Conservation (phyloP, 2,888 invertebrate species). For the Lasioglossum morio region DNA sequence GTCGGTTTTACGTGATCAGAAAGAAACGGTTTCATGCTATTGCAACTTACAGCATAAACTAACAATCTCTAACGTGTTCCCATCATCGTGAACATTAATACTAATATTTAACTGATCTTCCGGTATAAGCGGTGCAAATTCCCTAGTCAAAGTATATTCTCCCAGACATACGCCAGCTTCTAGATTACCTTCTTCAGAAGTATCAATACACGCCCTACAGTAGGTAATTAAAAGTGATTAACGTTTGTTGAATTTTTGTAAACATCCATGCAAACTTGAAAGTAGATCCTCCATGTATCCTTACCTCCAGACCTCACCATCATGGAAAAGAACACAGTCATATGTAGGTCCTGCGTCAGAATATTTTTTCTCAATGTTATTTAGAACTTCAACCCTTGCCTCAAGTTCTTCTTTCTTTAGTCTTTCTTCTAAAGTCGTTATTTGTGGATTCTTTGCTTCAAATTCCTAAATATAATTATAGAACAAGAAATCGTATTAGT, state of each 20-base stretch:
- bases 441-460: slow-evolving; percentile 88
- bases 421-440: slow-evolving; percentile 90
- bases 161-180: slow-evolving; percentile 91
- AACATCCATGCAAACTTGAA: not conserved
- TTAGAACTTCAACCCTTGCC: slow-evolving; percentile 93
- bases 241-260: not conserved
- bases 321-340: slow-evolving; percentile 97
- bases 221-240: slow-evolving; percentile 40
- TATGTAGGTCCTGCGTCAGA: slow-evolving; percentile 94
- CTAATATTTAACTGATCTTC: slow-evolving; percentile 94
- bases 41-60: slow-evolving; percentile 95
- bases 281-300: slow-evolving; percentile 48
- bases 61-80: slow-evolving; percentile 96
- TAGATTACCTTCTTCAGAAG: slow-evolving; percentile 92
- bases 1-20: slow-evolving; percentile 2
- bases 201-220: slow-evolving; percentile 92
- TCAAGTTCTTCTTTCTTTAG: slow-evolving; percentile 95
- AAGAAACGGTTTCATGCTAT: not conserved
- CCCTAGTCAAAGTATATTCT: slow-evolving; percentile 92
- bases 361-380: slow-evolving; percentile 94
- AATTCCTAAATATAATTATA: slow-evolving; percentile 85
- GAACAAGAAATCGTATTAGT: slow-evolving; percentile 9
- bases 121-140: slow-evolving; percentile 91
- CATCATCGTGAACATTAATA: slow-evolving; percentile 96
- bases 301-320: slow-evolving; percentile 95